phyloP scores from a whole-genome alignment of 1,140 invertebrate genomes.

The Calycopis cecrops region DNA sequence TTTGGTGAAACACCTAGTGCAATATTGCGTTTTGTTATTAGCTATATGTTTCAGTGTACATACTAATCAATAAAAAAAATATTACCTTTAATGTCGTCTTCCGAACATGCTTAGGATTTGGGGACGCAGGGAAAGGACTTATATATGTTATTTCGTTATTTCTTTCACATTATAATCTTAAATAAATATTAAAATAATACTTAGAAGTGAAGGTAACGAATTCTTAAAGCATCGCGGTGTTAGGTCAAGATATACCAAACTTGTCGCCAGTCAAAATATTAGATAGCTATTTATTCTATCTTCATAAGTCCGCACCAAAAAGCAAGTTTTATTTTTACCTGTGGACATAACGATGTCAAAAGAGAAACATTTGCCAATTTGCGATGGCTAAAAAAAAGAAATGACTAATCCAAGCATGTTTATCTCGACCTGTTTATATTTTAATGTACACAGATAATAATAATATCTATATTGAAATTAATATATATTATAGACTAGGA shows the following conservation, averaged over 20 bases:
- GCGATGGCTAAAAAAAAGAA: neutral
- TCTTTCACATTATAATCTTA: slow-evolving; percentile 34
- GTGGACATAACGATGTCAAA: slow-evolving; percentile 8
- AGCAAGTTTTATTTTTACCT: slow-evolving; percentile 32
- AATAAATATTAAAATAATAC: slow-evolving; percentile 26
- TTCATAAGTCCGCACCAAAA: slow-evolving; percentile 21
- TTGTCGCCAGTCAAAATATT: slow-evolving; percentile 13
- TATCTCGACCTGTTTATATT: slow-evolving; percentile 32
- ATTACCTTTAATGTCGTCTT: slow-evolving; percentile 58
- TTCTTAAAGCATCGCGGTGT: slow-evolving; percentile 33
- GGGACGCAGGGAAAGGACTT: slow-evolving; percentile 38
- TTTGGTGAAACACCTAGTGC: slow-evolving; percentile 14
- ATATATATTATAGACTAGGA: slow-evolving; percentile 23
- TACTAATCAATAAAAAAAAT: slow-evolving; percentile 34
- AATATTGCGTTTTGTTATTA: neutral
- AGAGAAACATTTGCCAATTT: slow-evolving; percentile 7
- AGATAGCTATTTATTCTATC: neutral
- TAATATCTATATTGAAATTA: slow-evolving; percentile 17
- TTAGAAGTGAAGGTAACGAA: slow-evolving; percentile 35
- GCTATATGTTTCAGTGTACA: neutral
- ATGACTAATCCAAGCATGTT: slow-evolving; percentile 35
- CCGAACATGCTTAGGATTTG: slow-evolving; percentile 58
- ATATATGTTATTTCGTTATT: slow-evolving; percentile 22
- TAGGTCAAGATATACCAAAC: slow-evolving; percentile 35
- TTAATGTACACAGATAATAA: slow-evolving; percentile 19